A percentile compares a stretch with the other conserved stretches of the same genome.
Conservation (phyloP, 1,140 invertebrate genomes). For the Pseudomyrmex sp. region DNA sequence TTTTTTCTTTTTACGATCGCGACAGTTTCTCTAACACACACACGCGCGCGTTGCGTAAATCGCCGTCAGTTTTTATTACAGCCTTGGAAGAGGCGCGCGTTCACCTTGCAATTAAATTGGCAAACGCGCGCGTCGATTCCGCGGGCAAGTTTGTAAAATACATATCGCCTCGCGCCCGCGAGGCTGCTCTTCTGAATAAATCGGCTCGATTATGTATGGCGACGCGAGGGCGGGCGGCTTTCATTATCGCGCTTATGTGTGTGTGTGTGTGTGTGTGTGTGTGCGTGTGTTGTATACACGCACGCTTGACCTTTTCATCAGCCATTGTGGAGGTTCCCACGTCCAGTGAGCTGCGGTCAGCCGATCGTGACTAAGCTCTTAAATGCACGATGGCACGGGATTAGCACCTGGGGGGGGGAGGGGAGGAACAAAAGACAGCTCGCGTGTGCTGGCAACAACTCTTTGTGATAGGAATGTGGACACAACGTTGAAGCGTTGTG, state of each 20-base stretch:
- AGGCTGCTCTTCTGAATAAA: neutral
- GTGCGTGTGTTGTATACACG: neutral
- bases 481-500: neutral
- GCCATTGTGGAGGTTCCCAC: conserved; percentile 12
- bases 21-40: neutral
- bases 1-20: neutral
- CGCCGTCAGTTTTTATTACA: too few relatives aligned
- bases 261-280: neutral
- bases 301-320: conserved; percentile 36
- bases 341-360: conserved; percentile 35
- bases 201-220: conserved; percentile 33
- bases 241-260: neutral
- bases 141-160: neutral
- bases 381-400: conserved; percentile 19
- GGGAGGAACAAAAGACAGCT: conserved; percentile 9
- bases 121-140: neutral
- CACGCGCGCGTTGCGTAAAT: neutral
- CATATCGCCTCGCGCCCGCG: neutral
- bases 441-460: neutral
- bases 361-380: conserved; percentile 48
- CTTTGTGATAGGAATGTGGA: conserved; percentile 16
- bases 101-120: conserved; percentile 33
- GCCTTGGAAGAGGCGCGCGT: neutral
- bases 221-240: conserved; percentile 21
- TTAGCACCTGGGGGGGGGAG: neutral